Evolutionary conservation across 2,888 invertebrate species (phyloP).

Genomic region (Reticulitermes lucifugus): DNA sequence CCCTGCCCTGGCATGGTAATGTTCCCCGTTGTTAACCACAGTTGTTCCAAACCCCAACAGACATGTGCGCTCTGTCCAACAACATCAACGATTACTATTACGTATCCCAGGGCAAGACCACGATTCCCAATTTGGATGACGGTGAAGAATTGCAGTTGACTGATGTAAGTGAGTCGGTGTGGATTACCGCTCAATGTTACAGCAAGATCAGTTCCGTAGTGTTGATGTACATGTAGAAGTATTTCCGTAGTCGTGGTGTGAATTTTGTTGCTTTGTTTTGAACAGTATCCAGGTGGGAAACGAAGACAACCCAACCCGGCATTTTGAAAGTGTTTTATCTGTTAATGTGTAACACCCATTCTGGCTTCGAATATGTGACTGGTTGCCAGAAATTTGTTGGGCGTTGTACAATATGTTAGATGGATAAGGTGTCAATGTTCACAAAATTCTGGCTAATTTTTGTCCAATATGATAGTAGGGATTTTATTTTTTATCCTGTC

Average conservation of each 20-base stretch:
- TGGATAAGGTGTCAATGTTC: no score
- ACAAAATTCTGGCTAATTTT: no score
- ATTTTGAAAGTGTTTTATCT: not conserved
- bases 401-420: not conserved
- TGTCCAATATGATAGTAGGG: no score
- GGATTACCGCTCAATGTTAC: not conserved
- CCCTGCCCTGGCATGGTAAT: not conserved
- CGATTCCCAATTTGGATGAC: slow-evolving; percentile 92
- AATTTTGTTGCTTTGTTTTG: not conserved
- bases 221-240: not conserved
- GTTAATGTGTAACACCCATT: not conserved
- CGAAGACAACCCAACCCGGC: not conserved
- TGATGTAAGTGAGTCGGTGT: slow-evolving; percentile 77
- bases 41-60: slow-evolving; percentile 63
- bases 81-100: slow-evolving; percentile 88
- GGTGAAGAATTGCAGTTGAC: slow-evolving; percentile 85
- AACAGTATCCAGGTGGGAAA: not conserved
- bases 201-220: not conserved
- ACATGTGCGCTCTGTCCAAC: slow-evolving; percentile 79
- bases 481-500: no score
- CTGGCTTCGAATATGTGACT: slow-evolving; percentile 1
- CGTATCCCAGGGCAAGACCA: slow-evolving; percentile 93
- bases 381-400: not conserved
- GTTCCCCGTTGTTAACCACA: not conserved
- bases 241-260: not conserved